phyloP scores from a whole-genome alignment of 2,797 vertebrate species.

The Triplophysa yarkandensis region DNA sequence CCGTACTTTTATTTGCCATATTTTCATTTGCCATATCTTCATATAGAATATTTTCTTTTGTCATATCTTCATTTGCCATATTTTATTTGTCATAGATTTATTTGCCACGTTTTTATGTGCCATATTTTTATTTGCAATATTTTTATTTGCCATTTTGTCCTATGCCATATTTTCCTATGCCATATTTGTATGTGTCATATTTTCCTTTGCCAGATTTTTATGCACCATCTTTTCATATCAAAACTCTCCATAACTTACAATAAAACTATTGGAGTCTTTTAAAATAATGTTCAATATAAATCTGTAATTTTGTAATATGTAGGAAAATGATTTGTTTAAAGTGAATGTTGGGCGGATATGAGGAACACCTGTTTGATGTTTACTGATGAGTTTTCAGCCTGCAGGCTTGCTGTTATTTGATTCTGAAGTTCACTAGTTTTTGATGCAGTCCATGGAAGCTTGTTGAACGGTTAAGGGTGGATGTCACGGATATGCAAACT shows the following conservation, averaged over 20 bases:
- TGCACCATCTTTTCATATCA: background rate
- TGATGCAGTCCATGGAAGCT: slow-evolving; percentile 25
- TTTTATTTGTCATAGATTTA: no score
- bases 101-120: background rate
- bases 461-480: slow-evolving; percentile 46
- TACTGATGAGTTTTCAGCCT: slow-evolving; percentile 11
- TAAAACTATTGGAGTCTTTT: background rate
- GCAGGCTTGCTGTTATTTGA: slow-evolving; percentile 28
- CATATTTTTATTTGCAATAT: background rate
- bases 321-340: slow-evolving; percentile 18
- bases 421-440: slow-evolving; percentile 9
- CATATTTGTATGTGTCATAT: slow-evolving; percentile 49
- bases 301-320: background rate
- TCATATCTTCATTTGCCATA: background rate
- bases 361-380: slow-evolving; percentile 23
- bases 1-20: background rate
- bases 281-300: background rate
- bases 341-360: background rate
- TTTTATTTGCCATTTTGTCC: background rate
- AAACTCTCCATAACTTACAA: background rate
- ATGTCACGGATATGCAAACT: slow-evolving; percentile 57
- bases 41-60: no score
- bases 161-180: background rate
- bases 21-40: background rate
- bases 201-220: background rate